A percentile compares a stretch with the other conserved stretches of the same genome.
Conservation (phyloP, 2,113 vertebrate species). For the Micronisus gabar region DNA sequence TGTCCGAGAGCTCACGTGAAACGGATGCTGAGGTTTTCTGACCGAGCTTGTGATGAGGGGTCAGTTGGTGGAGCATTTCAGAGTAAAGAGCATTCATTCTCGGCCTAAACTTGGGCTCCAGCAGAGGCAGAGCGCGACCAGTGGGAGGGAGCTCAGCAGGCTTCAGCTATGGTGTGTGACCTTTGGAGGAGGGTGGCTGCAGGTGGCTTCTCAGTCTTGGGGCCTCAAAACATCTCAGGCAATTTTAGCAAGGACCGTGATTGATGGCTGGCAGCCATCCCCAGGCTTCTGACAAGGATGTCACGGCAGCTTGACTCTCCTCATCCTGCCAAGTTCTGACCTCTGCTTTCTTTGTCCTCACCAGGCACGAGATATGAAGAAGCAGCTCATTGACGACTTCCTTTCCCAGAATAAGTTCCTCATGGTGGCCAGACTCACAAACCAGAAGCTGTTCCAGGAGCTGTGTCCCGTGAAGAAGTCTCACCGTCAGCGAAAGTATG, state of each 20-base stretch:
- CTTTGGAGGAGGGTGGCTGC: neutral
- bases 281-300: neutral
- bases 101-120: neutral
- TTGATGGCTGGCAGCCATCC: neutral
- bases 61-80: neutral
- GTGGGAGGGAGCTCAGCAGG: neutral
- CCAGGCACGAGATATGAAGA: conserved; percentile 92
- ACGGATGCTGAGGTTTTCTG: accelerated
- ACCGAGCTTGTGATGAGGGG: accelerated
- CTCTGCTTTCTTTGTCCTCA: neutral
- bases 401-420: conserved; percentile 93
- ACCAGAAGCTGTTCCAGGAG: conserved; percentile 91
- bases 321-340: neutral
- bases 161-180: neutral
- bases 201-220: neutral
- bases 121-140: accelerated
- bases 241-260: accelerated
- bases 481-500: conserved; percentile 93
- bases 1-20: accelerated
- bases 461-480: conserved; percentile 93
- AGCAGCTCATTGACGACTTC: conserved; percentile 92
- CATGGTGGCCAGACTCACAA: conserved; percentile 86
- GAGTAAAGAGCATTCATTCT: neutral
- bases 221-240: neutral
- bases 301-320: neutral